phyloP scores from a whole-genome alignment of 2,888 invertebrate species.

The Melanostoma scalare region DNA sequence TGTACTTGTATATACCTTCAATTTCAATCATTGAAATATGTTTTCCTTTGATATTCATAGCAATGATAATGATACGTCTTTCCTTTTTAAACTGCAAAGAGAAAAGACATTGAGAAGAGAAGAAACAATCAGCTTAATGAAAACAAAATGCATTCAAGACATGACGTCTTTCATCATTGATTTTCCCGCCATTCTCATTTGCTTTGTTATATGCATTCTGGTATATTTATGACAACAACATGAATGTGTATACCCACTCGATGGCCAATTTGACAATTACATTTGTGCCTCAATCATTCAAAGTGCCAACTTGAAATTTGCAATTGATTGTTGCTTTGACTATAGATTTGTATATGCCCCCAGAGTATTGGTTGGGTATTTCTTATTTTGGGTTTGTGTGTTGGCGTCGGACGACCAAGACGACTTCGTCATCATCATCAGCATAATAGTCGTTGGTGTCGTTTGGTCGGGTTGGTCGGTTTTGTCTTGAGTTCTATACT shows the following conservation, averaged over 20 bases:
- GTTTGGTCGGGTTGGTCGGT: background rate
- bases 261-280: constrained; percentile 64
- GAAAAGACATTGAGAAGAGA: background rate
- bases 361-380: background rate
- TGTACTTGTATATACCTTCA: too few relatives aligned
- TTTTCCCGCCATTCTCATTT: background rate
- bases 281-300: constrained; percentile 53
- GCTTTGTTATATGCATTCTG: background rate
- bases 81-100: too few relatives aligned
- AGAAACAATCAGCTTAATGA: constrained; percentile 22
- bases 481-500: constrained; percentile 1
- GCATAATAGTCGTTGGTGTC: constrained; percentile 3
- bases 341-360: constrained; percentile 4
- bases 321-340: constrained; percentile 39
- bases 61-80: too few relatives aligned
- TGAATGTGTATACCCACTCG: constrained; percentile 11
- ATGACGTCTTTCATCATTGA: constrained; percentile 43
- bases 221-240: background rate
- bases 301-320: constrained; percentile 46
- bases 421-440: background rate
- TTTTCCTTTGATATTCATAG: too few relatives aligned
- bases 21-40: too few relatives aligned
- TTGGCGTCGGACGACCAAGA: constrained; percentile 31
- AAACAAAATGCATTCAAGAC: constrained; percentile 32
- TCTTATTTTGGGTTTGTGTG: constrained; percentile 40